Conservation (phyloP, 2,888 invertebrate species). For the Sthenelais limicola region DNA sequence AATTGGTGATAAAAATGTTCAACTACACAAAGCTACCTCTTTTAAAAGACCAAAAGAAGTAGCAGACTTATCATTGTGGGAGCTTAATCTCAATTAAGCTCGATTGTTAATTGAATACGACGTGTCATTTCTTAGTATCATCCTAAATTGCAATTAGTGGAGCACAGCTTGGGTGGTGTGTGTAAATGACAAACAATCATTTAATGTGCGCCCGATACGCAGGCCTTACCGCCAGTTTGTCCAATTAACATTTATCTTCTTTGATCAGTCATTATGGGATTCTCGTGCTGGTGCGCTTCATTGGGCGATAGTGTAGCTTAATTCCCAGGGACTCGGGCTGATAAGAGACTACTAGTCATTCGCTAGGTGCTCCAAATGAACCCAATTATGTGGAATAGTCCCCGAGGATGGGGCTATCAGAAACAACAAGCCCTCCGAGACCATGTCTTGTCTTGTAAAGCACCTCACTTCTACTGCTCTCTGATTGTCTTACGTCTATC, state of each 20-base stretch:
- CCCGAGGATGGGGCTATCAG: conserved; percentile 22
- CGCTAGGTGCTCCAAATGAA: conserved; percentile 35
- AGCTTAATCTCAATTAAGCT: conserved; percentile 33
- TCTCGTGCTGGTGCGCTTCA: too few relatives aligned
- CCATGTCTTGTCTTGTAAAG: conserved; percentile 5
- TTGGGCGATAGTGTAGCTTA: too few relatives aligned
- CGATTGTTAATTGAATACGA: conserved; percentile 26
- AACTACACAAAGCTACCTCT: too few relatives aligned
- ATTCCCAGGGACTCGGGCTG: too few relatives aligned
- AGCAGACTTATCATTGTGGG: conserved; percentile 19
- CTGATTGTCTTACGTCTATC: too few relatives aligned
- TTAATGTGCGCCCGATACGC: too few relatives aligned
- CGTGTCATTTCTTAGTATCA: too few relatives aligned
- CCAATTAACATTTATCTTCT: too few relatives aligned
- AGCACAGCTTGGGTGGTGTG: neutral
- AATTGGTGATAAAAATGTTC: too few relatives aligned
- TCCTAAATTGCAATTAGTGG: conserved; percentile 10
- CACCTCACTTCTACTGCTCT: neutral
- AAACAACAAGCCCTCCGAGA: conserved; percentile 1
- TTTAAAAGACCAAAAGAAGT: too few relatives aligned
- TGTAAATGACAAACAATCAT: conserved; percentile 1
- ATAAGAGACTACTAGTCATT: conserved; percentile 5
- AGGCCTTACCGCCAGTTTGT: too few relatives aligned
- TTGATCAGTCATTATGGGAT: too few relatives aligned
- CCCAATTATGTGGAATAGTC: conserved; percentile 32